These are phyloP conservation scores for Himalopsyche tibetana DNA, from an alignment of 2,888 invertebrate species.

Conservation along the genomic window DNA sequence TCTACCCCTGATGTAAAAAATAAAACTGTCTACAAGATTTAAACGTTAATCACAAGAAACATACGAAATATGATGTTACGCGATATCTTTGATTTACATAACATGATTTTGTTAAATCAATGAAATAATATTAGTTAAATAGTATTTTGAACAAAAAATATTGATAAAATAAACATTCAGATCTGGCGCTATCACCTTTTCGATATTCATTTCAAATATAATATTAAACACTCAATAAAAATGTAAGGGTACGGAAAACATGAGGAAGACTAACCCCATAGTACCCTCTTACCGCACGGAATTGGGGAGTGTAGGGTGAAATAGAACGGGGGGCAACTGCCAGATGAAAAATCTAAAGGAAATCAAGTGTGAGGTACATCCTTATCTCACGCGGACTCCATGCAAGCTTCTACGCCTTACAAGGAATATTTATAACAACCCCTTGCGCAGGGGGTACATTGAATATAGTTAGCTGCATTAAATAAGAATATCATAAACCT, in stretches of 20 bases:
- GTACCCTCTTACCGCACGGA: conserved; percentile 6
- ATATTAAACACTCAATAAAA: conserved; percentile 30
- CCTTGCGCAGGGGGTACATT: conserved; percentile 13
- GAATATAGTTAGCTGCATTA: conserved; percentile 20
- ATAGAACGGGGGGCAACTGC: conserved; percentile 46
- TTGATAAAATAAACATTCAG: not conserved
- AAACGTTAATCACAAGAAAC: too few species aligned
- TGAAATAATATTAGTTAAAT: too few species aligned
- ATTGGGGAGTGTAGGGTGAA: conserved; percentile 40
- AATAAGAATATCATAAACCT: conserved; percentile 12
- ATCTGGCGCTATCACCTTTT: not conserved
- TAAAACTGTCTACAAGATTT: too few species aligned
- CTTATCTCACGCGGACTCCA: conserved; percentile 46
- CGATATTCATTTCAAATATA: conserved; percentile 1
- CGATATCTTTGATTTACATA: too few species aligned
- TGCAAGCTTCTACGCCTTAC: conserved; percentile 38
- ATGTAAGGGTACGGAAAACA: conserved; percentile 32
- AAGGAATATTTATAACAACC: conserved; percentile 48
- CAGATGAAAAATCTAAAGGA: conserved; percentile 63
- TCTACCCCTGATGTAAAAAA: too few species aligned
- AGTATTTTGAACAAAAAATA: too few species aligned
- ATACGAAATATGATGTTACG: too few species aligned
- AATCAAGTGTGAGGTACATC: conserved; percentile 61
- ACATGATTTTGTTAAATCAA: too few species aligned
- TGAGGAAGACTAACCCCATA: not conserved